Evolutionary conservation across 2,888 invertebrate genomes (phyloP).

Genomic region (Orchesellides sinensis): DNA sequence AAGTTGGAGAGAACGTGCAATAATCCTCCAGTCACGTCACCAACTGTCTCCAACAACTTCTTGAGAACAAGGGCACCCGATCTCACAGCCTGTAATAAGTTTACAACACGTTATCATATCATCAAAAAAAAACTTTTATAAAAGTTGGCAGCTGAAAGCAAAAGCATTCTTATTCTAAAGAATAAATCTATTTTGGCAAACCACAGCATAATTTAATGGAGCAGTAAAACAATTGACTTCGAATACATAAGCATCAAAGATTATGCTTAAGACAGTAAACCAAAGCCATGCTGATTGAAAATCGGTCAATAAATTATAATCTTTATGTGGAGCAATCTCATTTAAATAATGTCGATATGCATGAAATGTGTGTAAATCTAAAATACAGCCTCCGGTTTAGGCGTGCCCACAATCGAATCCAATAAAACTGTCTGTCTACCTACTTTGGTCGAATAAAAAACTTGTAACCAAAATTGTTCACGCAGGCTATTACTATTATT

Average conservation of each 20-base stretch:
- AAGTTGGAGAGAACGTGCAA: conserved; percentile 74
- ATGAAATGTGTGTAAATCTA: background rate
- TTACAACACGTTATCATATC: background rate
- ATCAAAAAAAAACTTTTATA: conserved; percentile 4
- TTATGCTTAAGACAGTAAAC: background rate
- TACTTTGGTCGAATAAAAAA: background rate
- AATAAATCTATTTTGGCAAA: too few species aligned
- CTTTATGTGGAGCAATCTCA: background rate
- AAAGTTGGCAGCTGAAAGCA: too few species aligned
- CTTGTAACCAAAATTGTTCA: background rate
- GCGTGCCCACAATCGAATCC: conserved; percentile 37
- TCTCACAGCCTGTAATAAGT: conserved; percentile 70
- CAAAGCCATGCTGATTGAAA: background rate
- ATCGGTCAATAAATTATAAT: background rate
- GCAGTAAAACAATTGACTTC: too few species aligned
- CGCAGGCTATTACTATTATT: background rate
- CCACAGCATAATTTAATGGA: too few species aligned
- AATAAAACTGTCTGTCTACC: too few species aligned
- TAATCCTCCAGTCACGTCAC: conserved; percentile 75
- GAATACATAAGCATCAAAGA: too few species aligned
- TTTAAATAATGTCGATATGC: background rate
- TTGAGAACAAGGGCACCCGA: conserved; percentile 74
- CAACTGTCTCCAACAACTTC: conserved; percentile 74
- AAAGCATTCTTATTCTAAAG: too few species aligned
- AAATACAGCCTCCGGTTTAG: conserved; percentile 55